A percentile compares a stretch with the other conserved stretches of the same genome.
These are phyloP conservation scores for Alectoris magna DNA, from an alignment of 2,797 vertebrate genomes.

Conservation along the genomic window DNA sequence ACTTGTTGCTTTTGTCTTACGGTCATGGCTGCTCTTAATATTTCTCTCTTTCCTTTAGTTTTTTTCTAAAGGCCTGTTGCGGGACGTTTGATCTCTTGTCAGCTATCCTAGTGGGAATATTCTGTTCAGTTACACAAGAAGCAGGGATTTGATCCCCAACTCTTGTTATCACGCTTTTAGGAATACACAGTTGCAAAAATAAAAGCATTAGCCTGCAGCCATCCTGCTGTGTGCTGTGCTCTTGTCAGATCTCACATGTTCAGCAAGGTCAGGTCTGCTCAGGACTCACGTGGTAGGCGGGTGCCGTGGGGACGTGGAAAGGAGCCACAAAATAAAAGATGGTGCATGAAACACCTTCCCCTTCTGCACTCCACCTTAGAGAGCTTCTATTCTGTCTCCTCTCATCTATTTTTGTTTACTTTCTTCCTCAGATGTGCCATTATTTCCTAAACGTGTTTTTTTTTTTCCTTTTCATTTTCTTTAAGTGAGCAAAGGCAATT, in stretches of 20 bases:
- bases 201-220: slow-evolving; percentile 54
- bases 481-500: not conserved
- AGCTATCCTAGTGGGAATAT: not conserved
- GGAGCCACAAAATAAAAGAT: not conserved
- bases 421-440: not conserved
- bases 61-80: not conserved
- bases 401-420: not conserved
- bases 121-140: slow-evolving; percentile 9
- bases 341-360: not conserved
- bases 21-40: not conserved
- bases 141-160: slow-evolving; percentile 35
- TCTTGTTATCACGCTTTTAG: not conserved
- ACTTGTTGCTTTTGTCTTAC: not conserved
- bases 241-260: not conserved
- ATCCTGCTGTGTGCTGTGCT: not conserved
- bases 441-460: not conserved
- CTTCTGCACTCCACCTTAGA: not conserved
- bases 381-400: not conserved
- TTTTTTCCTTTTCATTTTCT: not conserved
- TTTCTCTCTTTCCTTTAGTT: not conserved
- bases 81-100: slow-evolving; percentile 46
- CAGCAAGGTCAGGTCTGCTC: not conserved
- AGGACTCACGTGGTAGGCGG: not conserved
- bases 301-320: not conserved
- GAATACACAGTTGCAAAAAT: not conserved